Percentiles rank a stretch among this genome's conserved stretches.
Conservation (phyloP, 2,797 vertebrate species). For the Cirrhinus molitorella region DNA sequence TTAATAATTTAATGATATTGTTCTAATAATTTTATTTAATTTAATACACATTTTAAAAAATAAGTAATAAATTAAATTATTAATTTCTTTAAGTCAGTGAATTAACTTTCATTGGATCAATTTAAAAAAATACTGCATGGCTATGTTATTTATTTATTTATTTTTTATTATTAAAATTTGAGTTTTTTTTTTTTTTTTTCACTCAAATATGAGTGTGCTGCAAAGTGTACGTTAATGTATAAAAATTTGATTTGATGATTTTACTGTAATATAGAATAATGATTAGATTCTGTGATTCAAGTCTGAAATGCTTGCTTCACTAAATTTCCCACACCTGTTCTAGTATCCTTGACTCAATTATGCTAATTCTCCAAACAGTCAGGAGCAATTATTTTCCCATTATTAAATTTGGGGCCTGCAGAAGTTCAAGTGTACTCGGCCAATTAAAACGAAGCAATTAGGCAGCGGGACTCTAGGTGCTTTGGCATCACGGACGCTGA, state of each 20-base stretch:
- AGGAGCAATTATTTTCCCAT: slow-evolving; percentile 53
- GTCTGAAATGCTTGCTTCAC: neutral
- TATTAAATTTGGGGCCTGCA: slow-evolving; percentile 66
- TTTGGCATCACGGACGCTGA: neutral
- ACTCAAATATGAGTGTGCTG: neutral
- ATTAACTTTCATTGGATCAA: neutral
- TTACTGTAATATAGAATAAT: neutral
- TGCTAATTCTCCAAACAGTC: slow-evolving; percentile 64
- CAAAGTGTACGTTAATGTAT: too few species aligned
- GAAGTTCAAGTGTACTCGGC: slow-evolving; percentile 59
- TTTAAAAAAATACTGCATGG: neutral
- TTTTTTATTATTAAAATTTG: neutral
- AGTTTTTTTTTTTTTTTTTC: neutral
- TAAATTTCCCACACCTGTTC: neutral
- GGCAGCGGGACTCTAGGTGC: neutral
- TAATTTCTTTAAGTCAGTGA: neutral
- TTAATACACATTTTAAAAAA: neutral
- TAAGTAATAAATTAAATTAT: too few species aligned
- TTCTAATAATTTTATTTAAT: neutral
- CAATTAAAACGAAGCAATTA: slow-evolving; percentile 65
- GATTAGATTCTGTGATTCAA: neutral
- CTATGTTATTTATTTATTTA: too few species aligned
- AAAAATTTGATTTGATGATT: neutral
- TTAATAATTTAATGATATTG: too few species aligned
- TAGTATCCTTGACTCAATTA: slow-evolving; percentile 61